Base-by-base conservation (phyloP, 2,888 invertebrate species). In the Neria commutata region DNA sequence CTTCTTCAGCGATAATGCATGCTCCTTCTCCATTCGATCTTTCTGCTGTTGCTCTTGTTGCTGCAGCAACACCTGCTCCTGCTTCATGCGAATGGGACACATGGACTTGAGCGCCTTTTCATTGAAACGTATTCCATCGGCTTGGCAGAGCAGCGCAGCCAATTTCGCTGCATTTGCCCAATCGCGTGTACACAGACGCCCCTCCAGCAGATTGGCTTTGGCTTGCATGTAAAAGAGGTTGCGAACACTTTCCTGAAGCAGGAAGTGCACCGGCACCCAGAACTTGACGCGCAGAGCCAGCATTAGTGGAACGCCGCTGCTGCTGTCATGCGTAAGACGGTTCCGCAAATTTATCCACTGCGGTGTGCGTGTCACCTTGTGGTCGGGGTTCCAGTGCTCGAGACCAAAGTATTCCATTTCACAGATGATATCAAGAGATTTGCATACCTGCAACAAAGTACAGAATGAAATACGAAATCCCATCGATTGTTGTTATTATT, bases 341-440 rank as follows among this genome's bases (percentile, higher is more conserved):
- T 95, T 95, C 63, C 94, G 85, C 72, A 94, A 83, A 81, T 95
- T 95, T 65, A 94, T 84, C 95, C 94, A 95, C 53, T 93, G 85
- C 64, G 90, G 89, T 63, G 92, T 91, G 29, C 91, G 90, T 60
- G 86, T 85, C 45, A 85, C 84, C 64, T 86, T 86, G 59, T 84
- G 78, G 46, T 70, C 76, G 29, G 77, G 77, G 14, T 69, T 66
- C 76, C 81, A 80, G 47, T 77, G 78, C 75, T 92, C 91, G 62
- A 95, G 86, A 0, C 95, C 95, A 81, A 95, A 94, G 83, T 94
- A 95, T 81, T 95, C 94, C 64, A 89, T 88, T 82, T 92, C 92
- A 66, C 91, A 91, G 70, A 91, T 88, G 72, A 94, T 92, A 64
- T 90, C 91, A 66, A 94, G 83, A 67, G 89, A 89, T 75, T 90